Evolutionary conservation across 2,888 invertebrate genomes (phyloP), one percentile per base, ranked within the genome.

Genomic region (Gryllus longicercus): DNA sequence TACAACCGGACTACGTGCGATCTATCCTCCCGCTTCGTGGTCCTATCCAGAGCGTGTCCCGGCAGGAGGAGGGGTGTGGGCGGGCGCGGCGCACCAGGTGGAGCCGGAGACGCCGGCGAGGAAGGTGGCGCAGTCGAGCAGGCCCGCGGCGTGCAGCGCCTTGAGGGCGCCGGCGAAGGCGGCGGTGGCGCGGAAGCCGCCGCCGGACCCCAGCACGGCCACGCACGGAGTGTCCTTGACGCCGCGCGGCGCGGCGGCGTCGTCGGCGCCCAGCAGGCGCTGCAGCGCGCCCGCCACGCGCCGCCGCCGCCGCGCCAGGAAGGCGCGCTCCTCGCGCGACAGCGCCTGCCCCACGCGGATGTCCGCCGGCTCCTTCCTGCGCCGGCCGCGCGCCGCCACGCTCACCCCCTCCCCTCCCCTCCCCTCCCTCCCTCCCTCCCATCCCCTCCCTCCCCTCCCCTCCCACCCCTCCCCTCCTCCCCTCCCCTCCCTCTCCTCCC

Each of bases 101-200:
- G 87, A 88, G 8, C 88, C 88, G 0, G 88, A 88, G 10, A 88
- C 84, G 0, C 87, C 87, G 75, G 87, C 85, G 2, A 85, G 83
- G 82, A 88, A 88, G 50, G 87, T 86, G 18, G 85, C 82, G 81
- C 86, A 87, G 83, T 88, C 87, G 21, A 88, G 81, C 12, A 88
- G 83, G 5, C 86, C 86, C 5, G 85, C 83, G 38, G 87, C 86
- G 12, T 84, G 83, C 11, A 88, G 84, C 4, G 87, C 88, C 80
- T 87, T 87, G 80, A 86, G 83, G 4, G 86, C 88, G 1, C 88
- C 88, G 83, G 86, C 86, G 74, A 87, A 84, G 12, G 85, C 87
- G 5, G 86, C 86, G 87, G 88, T 87, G 38, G 88, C 88, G 51
- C 88, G 85, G 84, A 88, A 88, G 2, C 88, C 88, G 1, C 88